These are phyloP conservation scores for Pyxicephalus adspersus DNA, from an alignment of 2,113 vertebrate species.

Conservation along the genomic window DNA sequence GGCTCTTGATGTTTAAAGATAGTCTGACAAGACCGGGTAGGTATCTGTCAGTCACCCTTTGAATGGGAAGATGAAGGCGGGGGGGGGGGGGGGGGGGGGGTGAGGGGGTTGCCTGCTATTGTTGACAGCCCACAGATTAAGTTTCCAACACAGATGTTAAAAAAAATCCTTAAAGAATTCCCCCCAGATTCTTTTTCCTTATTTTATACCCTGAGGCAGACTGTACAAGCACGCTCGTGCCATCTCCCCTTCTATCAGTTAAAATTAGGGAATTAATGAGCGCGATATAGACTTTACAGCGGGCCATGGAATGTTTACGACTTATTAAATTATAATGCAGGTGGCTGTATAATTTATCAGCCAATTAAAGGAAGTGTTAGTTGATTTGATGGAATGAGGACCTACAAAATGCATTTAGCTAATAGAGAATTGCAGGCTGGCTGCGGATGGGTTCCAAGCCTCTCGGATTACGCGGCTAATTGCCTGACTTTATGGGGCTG, in stretches of 20 bases:
- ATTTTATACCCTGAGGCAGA: constrained; percentile 81
- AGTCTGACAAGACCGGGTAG: constrained; percentile 78
- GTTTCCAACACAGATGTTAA: constrained; percentile 91
- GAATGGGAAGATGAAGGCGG: constrained; percentile 38
- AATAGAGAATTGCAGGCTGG: constrained; percentile 88
- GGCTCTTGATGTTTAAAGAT: constrained; percentile 85
- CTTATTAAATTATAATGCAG: constrained; percentile 99
- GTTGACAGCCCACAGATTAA: constrained; percentile 88
- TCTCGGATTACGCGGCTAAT: constrained; percentile 98
- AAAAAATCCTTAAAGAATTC: constrained; percentile 72
- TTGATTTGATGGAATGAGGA: constrained; percentile 99
- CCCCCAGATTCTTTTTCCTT: constrained; percentile 68
- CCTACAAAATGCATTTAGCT: constrained; percentile 99
- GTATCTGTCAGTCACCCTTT: constrained; percentile 80
- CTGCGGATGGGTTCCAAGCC: constrained; percentile 71
- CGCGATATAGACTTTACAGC: constrained; percentile 89
- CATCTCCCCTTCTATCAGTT: constrained; percentile 82
- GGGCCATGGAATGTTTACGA: constrained; percentile 97
- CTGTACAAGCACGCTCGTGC: constrained; percentile 80
- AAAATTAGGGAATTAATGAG: constrained; percentile 99
- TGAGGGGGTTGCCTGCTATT: constrained; percentile 69
- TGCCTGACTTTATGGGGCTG: constrained; percentile 97
- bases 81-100: constrained; percentile 57
- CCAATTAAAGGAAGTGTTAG: constrained; percentile 99
- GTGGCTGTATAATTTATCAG: constrained; percentile 99